Evolutionary conservation across 2,888 invertebrate genomes (phyloP), one percentile per base, ranked within the genome.

Genomic region (Trissoscelio sp.): DNA sequence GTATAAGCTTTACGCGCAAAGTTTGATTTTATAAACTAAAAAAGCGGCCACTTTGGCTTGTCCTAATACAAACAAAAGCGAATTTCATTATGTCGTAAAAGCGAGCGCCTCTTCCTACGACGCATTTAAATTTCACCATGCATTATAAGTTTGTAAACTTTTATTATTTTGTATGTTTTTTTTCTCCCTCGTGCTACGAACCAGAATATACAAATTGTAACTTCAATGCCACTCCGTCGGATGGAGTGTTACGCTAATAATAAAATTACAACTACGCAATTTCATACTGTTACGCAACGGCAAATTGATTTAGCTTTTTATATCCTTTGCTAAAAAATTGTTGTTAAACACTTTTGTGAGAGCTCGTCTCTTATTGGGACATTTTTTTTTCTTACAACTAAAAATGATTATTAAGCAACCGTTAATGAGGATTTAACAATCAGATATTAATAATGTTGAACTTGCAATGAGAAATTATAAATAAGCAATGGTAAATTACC

Each of bases 21-120:
- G 37, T 66, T 66, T 66, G 53, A 66, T 66, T 66, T 66, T 53
- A 53, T 66, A 53, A 66, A 53, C 66, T 39, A 51, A 39, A 66
- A 53, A 53, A 53, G 39, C 37, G 37, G 22, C 14, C 37, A 37
- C 51, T 37, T 22, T 28, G 9, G 14, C 51, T 24, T 51, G 22
- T 28, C 28, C n/a, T 28, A 9, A 28, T 28, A 60, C 11, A 44
- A 60, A 37, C 42, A 60, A 44, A 60, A 44, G 20, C 28, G 44
- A 60, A 60, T 60, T 60, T 60, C 60, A 44, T 60, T 60, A 16
- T 28, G 22, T 60, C 42, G 60, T 44, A 60, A 60, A 60, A 60
- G 42, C 39, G 39, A 60, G 28, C 9, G n/a, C 34, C 11, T 12
- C 28, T 12, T 31, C 62, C 3, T 62, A 46, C 20, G 46, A 28